These are phyloP conservation scores for Darevskia nairensis DNA, from an alignment of 2,797 vertebrate genomes.

Conservation along the genomic window DNA sequence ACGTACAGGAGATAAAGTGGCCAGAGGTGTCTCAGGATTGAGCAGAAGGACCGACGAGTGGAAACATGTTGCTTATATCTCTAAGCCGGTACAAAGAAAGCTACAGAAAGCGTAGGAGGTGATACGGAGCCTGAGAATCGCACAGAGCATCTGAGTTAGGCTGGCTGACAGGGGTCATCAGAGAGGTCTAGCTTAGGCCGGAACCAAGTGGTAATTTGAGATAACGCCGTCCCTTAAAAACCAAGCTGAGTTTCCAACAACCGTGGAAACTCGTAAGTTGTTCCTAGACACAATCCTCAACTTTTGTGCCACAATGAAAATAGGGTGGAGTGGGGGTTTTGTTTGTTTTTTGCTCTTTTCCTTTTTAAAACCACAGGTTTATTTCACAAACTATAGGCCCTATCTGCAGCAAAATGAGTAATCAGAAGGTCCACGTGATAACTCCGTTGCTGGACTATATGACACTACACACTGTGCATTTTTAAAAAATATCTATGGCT, in stretches of 20 bases:
- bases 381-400: not conserved
- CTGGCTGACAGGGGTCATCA: slow-evolving; percentile 49
- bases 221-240: slow-evolving; percentile 46
- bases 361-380: not conserved
- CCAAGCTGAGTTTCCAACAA: slow-evolving; percentile 4
- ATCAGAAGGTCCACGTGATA: not conserved
- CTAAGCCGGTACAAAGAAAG: slow-evolving; percentile 38
- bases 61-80: slow-evolving; percentile 58
- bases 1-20: not conserved
- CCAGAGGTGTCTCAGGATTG: not conserved
- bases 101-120: slow-evolving; percentile 28
- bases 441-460: not conserved
- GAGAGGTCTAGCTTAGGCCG: slow-evolving; percentile 38
- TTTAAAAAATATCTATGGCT: no score
- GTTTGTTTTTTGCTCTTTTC: not conserved
- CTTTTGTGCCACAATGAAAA: not conserved
- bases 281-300: slow-evolving; percentile 17
- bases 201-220: slow-evolving; percentile 37
- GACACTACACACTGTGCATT: not conserved
- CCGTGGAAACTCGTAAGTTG: slow-evolving; percentile 56
- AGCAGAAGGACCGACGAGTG: slow-evolving; percentile 33
- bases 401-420: not conserved
- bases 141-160: not conserved
- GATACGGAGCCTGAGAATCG: not conserved
- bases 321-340: no score